Conservation (phyloP, 2,797 vertebrate species). For the Acomys russatus region DNA sequence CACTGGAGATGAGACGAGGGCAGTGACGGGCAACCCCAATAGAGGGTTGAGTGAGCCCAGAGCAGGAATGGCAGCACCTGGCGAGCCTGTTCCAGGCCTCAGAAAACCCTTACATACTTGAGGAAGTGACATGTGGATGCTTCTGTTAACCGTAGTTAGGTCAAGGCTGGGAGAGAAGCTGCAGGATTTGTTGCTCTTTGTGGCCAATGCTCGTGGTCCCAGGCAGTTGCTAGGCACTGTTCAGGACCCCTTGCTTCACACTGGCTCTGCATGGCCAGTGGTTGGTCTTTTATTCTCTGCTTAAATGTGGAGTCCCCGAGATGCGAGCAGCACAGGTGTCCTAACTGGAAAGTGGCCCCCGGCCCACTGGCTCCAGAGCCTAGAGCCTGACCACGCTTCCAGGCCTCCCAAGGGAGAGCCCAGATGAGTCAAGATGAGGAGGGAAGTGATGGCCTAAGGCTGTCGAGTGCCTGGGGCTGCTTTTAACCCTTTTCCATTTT, state of each 20-base stretch:
- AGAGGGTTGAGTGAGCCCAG: no score
- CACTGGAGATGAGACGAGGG: background rate
- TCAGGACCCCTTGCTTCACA: background rate
- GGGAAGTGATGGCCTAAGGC: accelerated
- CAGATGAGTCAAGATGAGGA: background rate
- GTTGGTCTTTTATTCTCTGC: background rate
- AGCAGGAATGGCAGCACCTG: background rate
- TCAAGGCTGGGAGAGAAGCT: background rate
- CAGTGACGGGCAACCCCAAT: accelerated
- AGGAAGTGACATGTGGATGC: background rate
- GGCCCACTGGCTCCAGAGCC: background rate
- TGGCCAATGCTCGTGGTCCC: background rate
- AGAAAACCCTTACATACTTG: background rate
- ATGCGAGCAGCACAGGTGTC: background rate
- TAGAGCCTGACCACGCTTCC: accelerated
- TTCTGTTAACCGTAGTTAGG: background rate
- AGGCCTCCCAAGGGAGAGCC: background rate
- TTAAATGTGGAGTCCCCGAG: background rate
- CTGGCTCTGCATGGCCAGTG: no score
- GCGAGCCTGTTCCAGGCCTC: background rate
- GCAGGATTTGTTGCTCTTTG: background rate
- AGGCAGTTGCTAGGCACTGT: background rate
- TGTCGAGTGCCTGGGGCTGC: no score
- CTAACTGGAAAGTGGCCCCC: background rate
- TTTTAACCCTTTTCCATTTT: background rate